Base-by-base conservation (phyloP, 2,797 vertebrate genomes). In the Meriones psammophilus region DNA sequence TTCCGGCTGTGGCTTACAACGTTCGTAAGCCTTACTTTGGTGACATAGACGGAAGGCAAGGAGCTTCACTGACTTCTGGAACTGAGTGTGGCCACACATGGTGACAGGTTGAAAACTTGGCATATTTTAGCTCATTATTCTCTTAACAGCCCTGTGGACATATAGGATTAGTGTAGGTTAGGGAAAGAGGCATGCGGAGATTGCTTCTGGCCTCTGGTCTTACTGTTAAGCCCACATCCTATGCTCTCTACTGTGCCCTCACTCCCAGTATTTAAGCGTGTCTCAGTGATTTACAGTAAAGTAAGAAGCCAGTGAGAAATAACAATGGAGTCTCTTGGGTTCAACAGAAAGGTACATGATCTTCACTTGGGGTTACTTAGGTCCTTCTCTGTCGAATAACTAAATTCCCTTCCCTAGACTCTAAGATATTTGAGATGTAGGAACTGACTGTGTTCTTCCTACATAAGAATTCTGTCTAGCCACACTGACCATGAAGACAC, bases 291-390 rank as follows among this genome's bases (percentile, higher is more conserved):
- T 71, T 68, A 78, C 58, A 88, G 15, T 39, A 54, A 76, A 78
- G 36, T 87, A 42, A 6, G 15, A 94, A 33, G 39, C 60, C 36
- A 84, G 39, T 28, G 8, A 66, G 81, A 68, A 68, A n/a, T 33
- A 46, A 22, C 2, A 88, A 54, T 56, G 66, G 54, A 85, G 4
- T 60, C 81, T 88, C 18, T 4, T 8, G 8, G 46, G 54, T 62
- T 95, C 76, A 42, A 81, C 7, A 39, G 74, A 85, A 96, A 76
- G 78, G 79, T 39, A 17, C 12, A 2, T 36, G 54, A 64, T 60
- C 20, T 94, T 36, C 66, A 69, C 89, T 88, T 78, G 4, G 54
- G 94, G 88, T 95, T 56, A 89, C 28, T 92, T n/a, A 79, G 56
- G 83, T 1, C 22, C 30, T 60, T 97, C 42, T 14, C 28, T 74